Conservation (phyloP, 2,888 invertebrate genomes). For the Laspeyria flexula region DNA sequence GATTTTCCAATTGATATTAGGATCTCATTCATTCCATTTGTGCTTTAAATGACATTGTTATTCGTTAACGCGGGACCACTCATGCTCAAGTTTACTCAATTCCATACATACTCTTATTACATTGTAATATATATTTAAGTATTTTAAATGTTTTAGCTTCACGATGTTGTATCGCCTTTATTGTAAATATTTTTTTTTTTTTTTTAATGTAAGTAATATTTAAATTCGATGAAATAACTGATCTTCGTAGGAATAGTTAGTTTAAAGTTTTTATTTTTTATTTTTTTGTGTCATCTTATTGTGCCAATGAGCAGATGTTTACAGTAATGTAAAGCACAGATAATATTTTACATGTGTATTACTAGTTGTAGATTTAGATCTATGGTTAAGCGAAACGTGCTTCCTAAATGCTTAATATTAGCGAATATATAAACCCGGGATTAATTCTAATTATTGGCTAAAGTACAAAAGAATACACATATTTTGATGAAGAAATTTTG, state of each 20-base stretch:
- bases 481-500: constrained; percentile 15
- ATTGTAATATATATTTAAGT: constrained; percentile 49
- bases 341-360: constrained; percentile 62
- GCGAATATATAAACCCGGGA: constrained; percentile 19
- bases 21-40: constrained; percentile 83
- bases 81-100: constrained; percentile 51
- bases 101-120: constrained; percentile 48
- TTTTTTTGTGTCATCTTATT: constrained; percentile 77
- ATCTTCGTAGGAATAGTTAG: constrained; percentile 74
- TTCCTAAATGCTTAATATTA: constrained; percentile 64
- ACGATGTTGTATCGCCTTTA: constrained; percentile 37
- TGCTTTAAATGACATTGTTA: constrained; percentile 60
- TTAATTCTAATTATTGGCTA: constrained; percentile 29
- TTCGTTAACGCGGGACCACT: constrained; percentile 59
- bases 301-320: constrained; percentile 77
- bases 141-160: constrained; percentile 42
- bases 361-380: constrained; percentile 65
- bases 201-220: constrained; percentile 57
- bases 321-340: constrained; percentile 47
- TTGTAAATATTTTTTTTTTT: constrained; percentile 55
- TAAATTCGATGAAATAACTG: constrained; percentile 73
- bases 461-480: constrained; percentile 33
- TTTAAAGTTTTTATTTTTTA: constrained; percentile 56
- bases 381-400: constrained; percentile 76
- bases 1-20: constrained; percentile 49